Conservation (phyloP, 2,888 invertebrate species). For the Lasius fuliginosus region DNA sequence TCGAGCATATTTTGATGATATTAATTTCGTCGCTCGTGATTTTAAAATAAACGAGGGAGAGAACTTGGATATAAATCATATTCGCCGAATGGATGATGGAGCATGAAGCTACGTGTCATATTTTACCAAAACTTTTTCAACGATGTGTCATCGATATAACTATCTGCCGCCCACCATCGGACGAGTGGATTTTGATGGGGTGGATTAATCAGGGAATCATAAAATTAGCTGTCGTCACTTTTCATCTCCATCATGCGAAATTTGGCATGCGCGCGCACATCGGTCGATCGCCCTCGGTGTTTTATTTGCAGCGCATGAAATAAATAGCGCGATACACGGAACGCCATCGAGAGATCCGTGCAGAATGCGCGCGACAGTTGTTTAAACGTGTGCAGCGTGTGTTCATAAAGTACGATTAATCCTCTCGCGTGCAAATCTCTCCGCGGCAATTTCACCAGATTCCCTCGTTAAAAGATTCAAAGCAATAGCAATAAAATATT, state of each 20-base stretch:
- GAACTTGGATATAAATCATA: neutral
- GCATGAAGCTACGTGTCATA: neutral
- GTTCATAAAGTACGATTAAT: constrained; percentile 56
- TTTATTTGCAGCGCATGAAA: constrained; percentile 52
- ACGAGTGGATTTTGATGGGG: constrained; percentile 16
- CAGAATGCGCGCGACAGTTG: constrained; percentile 47
- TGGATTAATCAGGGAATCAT: constrained; percentile 51
- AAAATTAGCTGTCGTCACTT: constrained; percentile 56
- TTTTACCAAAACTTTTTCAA: constrained; percentile 44
- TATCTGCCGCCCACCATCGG: constrained; percentile 6
- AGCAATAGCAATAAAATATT: constrained; percentile 54
- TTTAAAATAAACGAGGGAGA: neutral
- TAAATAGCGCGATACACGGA: constrained; percentile 38
- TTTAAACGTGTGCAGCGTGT: constrained; percentile 4
- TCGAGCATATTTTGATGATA: neutral
- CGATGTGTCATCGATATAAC: constrained; percentile 41
- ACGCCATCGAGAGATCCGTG: neutral
- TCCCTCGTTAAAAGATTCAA: constrained; percentile 47
- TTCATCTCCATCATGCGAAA: constrained; percentile 50
- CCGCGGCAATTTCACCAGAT: constrained; percentile 31
- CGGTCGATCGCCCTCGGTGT: constrained; percentile 47
- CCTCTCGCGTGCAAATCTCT: constrained; percentile 35
- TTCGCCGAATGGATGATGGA: constrained; percentile 23
- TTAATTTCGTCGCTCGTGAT: constrained; percentile 11
- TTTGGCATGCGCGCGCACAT: constrained; percentile 32